Percentiles rank a stretch among this genome's conserved stretches.
Evolutionary conservation across 2,797 vertebrate species (phyloP).

Genomic region (Clamator glandarius): DNA sequence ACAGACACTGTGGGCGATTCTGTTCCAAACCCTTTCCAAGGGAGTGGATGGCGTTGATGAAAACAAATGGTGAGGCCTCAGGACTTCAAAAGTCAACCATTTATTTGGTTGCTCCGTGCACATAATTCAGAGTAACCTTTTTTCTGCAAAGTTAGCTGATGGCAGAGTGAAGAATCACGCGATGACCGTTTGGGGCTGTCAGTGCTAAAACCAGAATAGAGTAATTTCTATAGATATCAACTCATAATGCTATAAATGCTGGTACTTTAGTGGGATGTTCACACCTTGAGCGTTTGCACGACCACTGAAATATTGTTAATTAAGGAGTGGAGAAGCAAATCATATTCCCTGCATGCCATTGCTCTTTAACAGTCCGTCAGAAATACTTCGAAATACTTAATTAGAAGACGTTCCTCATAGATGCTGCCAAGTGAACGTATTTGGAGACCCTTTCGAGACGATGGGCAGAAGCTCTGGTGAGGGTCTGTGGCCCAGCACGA

Average conservation of each 20-base stretch:
- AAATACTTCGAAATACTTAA: not conserved
- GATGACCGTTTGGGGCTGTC: not conserved
- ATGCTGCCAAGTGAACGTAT: not conserved
- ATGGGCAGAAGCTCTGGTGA: not conserved
- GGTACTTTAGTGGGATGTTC: not conserved
- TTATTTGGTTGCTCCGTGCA: not conserved
- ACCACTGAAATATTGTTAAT: not conserved
- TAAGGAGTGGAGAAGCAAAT: not conserved
- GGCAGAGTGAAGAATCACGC: not conserved
- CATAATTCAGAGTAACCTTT: not conserved
- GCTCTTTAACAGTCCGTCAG: not conserved
- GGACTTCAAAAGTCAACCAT: not conserved
- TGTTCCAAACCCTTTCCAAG: not conserved
- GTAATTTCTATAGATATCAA: not conserved
- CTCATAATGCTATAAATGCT: not conserved
- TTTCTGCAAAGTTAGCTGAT: not conserved
- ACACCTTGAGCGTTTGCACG: not conserved
- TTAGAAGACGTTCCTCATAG: not conserved
- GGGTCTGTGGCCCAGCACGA: not conserved
- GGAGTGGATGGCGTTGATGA: not conserved
- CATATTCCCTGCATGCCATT: rapidly evolving
- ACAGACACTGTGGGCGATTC: not conserved
- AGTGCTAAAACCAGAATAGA: not conserved
- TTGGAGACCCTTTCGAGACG: no score
- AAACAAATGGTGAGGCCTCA: not conserved